Evolutionary conservation across 2,888 invertebrate species (phyloP).

Genomic region (Drosophila hamatofila): DNA sequence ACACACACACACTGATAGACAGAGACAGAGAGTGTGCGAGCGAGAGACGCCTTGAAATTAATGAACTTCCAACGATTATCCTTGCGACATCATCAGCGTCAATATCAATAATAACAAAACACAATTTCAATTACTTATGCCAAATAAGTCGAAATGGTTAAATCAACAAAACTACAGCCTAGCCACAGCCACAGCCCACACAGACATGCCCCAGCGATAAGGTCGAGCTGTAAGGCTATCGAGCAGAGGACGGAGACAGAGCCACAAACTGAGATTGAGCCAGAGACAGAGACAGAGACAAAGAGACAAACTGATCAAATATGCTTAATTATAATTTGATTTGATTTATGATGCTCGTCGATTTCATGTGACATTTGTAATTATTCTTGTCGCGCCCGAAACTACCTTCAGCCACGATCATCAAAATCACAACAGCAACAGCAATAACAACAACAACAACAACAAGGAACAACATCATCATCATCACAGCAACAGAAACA

Average conservation of each 20-base stretch:
- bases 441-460: slow-evolving; percentile 28
- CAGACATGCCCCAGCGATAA: slow-evolving; percentile 39
- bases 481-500: slow-evolving; percentile 33
- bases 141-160: slow-evolving; percentile 80
- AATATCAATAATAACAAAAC: slow-evolving; percentile 67
- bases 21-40: background rate
- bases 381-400: slow-evolving; percentile 84
- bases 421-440: slow-evolving; percentile 56
- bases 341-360: slow-evolving; percentile 84
- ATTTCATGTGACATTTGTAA: slow-evolving; percentile 84
- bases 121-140: slow-evolving; percentile 81
- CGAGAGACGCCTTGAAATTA: slow-evolving; percentile 63
- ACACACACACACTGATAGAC: slow-evolving; percentile 14
- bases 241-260: slow-evolving; percentile 5
- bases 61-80: slow-evolving; percentile 77
- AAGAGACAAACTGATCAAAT: slow-evolving; percentile 72
- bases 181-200: slow-evolving; percentile 41
- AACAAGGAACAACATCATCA: slow-evolving; percentile 52
- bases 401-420: slow-evolving; percentile 65
- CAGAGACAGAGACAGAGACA: slow-evolving; percentile 17
- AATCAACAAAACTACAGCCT: slow-evolving; percentile 68
- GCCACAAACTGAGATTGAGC: background rate
- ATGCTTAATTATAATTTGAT: slow-evolving; percentile 82
- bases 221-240: slow-evolving; percentile 57
- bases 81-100: slow-evolving; percentile 64